Evolutionary conservation across 1,140 invertebrate species (phyloP).

Genomic region (Vollenhovia emeryi): DNA sequence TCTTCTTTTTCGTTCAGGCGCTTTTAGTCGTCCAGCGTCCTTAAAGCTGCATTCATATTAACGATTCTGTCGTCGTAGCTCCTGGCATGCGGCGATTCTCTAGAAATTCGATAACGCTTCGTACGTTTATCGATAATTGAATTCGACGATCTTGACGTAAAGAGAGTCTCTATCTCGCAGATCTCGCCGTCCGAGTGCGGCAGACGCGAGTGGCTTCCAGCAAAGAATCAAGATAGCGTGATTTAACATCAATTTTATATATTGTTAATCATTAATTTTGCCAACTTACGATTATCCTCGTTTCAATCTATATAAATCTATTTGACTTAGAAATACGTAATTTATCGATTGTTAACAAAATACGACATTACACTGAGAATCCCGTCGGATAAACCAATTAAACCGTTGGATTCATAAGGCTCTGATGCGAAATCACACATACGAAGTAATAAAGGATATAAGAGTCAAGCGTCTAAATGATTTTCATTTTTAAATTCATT

Average conservation of each 20-base stretch:
- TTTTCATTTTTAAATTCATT: too few species aligned
- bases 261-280: too few species aligned
- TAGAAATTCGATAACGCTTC: neutral
- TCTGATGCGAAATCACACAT: too few species aligned
- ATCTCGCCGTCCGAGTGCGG: too few species aligned
- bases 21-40: neutral
- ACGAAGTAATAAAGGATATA: too few species aligned
- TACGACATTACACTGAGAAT: too few species aligned
- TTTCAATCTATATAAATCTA: neutral
- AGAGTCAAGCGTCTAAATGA: too few species aligned
- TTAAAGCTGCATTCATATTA: neutral
- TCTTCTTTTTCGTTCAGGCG: neutral
- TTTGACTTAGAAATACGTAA: neutral
- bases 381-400: too few species aligned
- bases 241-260: neutral
- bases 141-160: neutral
- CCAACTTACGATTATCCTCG: neutral
- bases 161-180: neutral
- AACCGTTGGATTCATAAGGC: too few species aligned
- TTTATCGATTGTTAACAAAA: too few species aligned
- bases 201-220: neutral
- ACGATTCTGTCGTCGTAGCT: neutral
- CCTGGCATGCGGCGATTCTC: too few species aligned
- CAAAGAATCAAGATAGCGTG: neutral
- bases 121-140: neutral